Evolutionary conservation across 2,888 invertebrate genomes (phyloP).

Genomic region (Cloeon dipterum): DNA sequence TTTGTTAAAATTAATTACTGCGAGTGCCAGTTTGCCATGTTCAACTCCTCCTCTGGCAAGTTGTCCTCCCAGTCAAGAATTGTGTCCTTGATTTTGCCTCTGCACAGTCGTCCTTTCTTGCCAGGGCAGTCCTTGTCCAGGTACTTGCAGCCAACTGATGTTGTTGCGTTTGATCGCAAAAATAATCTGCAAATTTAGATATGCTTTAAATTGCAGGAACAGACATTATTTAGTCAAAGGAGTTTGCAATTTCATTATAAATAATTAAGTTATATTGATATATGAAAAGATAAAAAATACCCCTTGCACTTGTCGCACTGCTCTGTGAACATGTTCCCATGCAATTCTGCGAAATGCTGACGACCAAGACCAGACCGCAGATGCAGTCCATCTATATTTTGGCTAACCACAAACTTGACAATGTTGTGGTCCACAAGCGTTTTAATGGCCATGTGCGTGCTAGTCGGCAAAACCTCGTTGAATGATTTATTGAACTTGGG

Average conservation of each 20-base stretch:
- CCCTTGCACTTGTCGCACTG: constrained; percentile 76
- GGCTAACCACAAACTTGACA: constrained; percentile 75
- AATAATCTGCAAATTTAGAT: constrained; percentile 38
- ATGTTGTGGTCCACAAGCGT: constrained; percentile 18
- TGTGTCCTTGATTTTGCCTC: constrained; percentile 72
- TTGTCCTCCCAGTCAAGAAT: constrained; percentile 95
- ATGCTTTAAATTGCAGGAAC: neutral
- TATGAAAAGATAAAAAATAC: constrained; percentile 20
- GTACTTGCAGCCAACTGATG: constrained; percentile 57
- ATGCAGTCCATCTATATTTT: constrained; percentile 97
- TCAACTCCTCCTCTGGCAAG: constrained; percentile 66
- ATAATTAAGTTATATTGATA: neutral
- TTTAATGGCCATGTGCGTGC: constrained; percentile 80
- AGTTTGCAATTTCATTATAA: no score
- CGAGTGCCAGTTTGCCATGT: constrained; percentile 66
- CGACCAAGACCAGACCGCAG: constrained; percentile 68
- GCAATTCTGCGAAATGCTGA: constrained; percentile 68
- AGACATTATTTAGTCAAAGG: neutral
- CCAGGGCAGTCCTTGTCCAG: constrained; percentile 41
- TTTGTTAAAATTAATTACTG: constrained; percentile 25
- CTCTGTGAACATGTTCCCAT: constrained; percentile 95
- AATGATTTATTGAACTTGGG: constrained; percentile 71
- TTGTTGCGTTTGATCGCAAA: constrained; percentile 47
- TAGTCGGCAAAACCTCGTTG: constrained; percentile 72
- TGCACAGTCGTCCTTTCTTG: constrained; percentile 41